A percentile compares a stretch with the other conserved stretches of the same genome.
Evolutionary conservation across 2,797 vertebrate genomes (phyloP).

Genomic region (Telmatherina bonti): DNA sequence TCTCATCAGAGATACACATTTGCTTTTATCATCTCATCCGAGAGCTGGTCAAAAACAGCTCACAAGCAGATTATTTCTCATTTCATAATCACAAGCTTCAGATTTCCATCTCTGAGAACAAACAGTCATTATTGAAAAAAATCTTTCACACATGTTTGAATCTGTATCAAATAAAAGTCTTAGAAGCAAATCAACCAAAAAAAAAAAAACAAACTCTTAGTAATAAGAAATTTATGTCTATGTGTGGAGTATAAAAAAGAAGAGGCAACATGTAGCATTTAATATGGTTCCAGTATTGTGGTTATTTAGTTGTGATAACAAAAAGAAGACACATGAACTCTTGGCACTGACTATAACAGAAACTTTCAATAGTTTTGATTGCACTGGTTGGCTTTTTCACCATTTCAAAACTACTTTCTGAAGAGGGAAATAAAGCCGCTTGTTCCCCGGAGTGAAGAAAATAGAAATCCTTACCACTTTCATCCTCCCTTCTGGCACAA

Average conservation of each 20-base stretch:
- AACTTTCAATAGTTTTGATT: neutral
- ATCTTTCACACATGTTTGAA: slow-evolving; percentile 8
- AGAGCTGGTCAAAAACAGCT: slow-evolving; percentile 15
- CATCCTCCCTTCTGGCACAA: slow-evolving; percentile 44
- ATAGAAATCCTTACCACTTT: slow-evolving; percentile 44
- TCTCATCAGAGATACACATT: no score
- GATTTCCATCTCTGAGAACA: neutral
- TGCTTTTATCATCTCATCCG: slow-evolving; percentile 3
- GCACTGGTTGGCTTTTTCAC: slow-evolving; percentile 18
- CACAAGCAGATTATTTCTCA: slow-evolving; percentile 7
- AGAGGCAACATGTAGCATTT: no score
- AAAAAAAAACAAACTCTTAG: no score
- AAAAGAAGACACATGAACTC: neutral
- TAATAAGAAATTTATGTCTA: no score
- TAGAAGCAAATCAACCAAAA: slow-evolving; percentile 10
- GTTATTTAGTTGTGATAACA: slow-evolving; percentile 5
- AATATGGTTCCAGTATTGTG: neutral
- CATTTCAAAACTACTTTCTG: slow-evolving; percentile 37
- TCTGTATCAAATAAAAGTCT: neutral
- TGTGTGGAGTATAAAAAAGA: no score
- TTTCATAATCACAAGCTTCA: slow-evolving; percentile 9
- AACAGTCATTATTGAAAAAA: neutral
- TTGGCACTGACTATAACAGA: slow-evolving; percentile 8
- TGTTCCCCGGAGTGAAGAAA: slow-evolving; percentile 35
- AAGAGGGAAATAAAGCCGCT: slow-evolving; percentile 46